These are phyloP conservation scores for Anthoscopus minutus DNA, from an alignment of 2,113 vertebrate species.

Conservation along the genomic window DNA sequence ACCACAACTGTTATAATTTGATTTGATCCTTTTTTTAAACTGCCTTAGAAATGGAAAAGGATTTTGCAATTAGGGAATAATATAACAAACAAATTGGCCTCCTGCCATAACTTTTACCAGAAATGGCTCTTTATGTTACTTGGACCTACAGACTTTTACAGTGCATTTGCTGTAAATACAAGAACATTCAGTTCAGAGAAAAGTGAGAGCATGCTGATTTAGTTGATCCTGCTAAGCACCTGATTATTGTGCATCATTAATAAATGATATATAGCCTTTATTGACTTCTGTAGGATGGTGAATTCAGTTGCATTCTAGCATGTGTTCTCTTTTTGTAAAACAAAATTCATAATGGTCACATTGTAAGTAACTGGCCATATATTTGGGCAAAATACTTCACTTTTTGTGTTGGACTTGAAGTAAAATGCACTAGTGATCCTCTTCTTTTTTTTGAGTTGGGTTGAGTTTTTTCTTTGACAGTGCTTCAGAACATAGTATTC, in stretches of 20 bases:
- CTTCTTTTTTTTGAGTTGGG: background rate
- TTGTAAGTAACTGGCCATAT: background rate
- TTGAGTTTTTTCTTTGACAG: background rate
- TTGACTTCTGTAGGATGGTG: background rate
- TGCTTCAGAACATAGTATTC: background rate
- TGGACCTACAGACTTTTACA: background rate
- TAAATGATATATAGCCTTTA: background rate
- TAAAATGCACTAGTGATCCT: background rate
- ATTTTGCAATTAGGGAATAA: background rate
- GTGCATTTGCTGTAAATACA: background rate
- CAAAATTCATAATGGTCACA: background rate
- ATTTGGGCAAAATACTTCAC: background rate
- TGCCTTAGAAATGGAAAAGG: constrained; percentile 25
- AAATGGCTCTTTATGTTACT: background rate
- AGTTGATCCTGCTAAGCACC: background rate
- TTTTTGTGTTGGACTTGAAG: background rate
- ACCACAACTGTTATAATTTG: constrained; percentile 28
- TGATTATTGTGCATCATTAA: background rate
- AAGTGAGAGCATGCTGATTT: background rate
- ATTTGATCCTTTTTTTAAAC: constrained; percentile 28
- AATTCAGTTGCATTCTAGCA: background rate
- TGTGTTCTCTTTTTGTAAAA: background rate
- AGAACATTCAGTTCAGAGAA: background rate
- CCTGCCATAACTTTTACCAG: constrained; percentile 31
- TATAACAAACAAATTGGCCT: background rate